These are phyloP conservation scores for Dendrolimus punctatus DNA, from an alignment of 1,140 invertebrate species.

Conservation along the genomic window DNA sequence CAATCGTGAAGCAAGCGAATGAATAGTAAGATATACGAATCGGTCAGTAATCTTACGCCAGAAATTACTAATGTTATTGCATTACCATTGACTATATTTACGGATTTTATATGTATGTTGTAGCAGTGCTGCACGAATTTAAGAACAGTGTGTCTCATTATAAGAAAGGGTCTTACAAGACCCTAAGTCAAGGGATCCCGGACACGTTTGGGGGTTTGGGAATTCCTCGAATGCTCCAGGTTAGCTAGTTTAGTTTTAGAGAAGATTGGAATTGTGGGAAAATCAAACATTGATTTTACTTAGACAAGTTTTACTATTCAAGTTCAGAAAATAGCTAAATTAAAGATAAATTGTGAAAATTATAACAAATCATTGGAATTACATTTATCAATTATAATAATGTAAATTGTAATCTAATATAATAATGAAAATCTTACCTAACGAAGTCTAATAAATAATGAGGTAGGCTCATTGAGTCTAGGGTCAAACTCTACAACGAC, in stretches of 20 bases:
- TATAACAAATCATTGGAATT: too few relatives aligned
- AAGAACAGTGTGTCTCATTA: conserved; percentile 16
- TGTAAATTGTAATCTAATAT: too few relatives aligned
- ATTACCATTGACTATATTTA: not conserved
- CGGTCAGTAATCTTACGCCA: too few relatives aligned
- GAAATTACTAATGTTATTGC: too few relatives aligned
- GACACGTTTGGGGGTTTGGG: conserved; percentile 33
- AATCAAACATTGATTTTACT: conserved; percentile 10
- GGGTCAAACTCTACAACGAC: too few relatives aligned
- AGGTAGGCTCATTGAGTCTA: too few relatives aligned
- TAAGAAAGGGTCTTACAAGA: conserved; percentile 20
- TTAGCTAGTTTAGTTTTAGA: conserved; percentile 19
- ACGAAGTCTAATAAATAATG: too few relatives aligned
- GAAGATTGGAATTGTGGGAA: conserved; percentile 29
- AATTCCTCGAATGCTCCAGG: conserved; percentile 28
- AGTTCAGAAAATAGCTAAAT: not conserved
- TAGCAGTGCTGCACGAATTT: not conserved
- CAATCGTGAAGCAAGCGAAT: too few relatives aligned
- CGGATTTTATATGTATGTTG: not conserved
- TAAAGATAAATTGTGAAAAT: not conserved
- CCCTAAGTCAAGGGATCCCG: conserved; percentile 25
- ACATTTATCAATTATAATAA: too few relatives aligned
- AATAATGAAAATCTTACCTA: too few relatives aligned
- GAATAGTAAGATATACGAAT: too few relatives aligned
- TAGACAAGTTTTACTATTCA: not conserved